These are phyloP conservation scores for Megalonaias nervosa DNA, from an alignment of 1,140 invertebrate species.

Conservation along the genomic window DNA sequence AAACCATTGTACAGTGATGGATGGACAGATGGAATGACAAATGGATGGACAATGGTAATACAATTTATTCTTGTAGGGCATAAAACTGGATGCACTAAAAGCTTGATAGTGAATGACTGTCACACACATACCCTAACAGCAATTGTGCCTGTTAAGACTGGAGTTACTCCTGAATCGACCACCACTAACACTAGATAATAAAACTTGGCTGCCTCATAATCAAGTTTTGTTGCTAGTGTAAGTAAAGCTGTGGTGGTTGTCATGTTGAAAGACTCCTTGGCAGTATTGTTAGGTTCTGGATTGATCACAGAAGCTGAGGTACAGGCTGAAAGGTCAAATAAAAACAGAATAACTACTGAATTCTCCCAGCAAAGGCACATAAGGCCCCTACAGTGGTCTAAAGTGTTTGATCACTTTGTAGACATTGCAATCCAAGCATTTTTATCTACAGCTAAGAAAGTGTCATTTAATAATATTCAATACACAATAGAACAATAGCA, in stretches of 20 bases:
- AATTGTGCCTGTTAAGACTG: conserved; percentile 42
- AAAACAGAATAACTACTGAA: not conserved
- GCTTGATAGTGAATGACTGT: too few relatives aligned
- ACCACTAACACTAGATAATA: conserved; percentile 42
- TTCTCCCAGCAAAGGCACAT: not conserved
- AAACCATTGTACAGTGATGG: too few relatives aligned
- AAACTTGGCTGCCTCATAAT: conserved; percentile 37
- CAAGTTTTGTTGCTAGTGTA: conserved; percentile 39
- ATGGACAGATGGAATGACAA: too few relatives aligned
- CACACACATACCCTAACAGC: conserved; percentile 36
- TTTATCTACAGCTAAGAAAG: too few relatives aligned
- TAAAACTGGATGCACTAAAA: too few relatives aligned
- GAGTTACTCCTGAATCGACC: conserved; percentile 38
- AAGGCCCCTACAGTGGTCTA: not conserved
- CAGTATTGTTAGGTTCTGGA: conserved; percentile 31
- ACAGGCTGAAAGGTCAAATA: conserved; percentile 34
- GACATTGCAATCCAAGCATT: not conserved
- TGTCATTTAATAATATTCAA: too few relatives aligned
- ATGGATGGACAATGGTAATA: too few relatives aligned
- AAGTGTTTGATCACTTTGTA: not conserved
- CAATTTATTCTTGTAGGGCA: too few relatives aligned
- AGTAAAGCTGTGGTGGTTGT: conserved; percentile 40
- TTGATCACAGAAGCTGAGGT: conserved; percentile 20
- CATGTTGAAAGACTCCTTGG: conserved; percentile 34
- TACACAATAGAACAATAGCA: too few relatives aligned